phyloP scores from a whole-genome alignment of 2,113 vertebrate species.

The Meles meles region DNA sequence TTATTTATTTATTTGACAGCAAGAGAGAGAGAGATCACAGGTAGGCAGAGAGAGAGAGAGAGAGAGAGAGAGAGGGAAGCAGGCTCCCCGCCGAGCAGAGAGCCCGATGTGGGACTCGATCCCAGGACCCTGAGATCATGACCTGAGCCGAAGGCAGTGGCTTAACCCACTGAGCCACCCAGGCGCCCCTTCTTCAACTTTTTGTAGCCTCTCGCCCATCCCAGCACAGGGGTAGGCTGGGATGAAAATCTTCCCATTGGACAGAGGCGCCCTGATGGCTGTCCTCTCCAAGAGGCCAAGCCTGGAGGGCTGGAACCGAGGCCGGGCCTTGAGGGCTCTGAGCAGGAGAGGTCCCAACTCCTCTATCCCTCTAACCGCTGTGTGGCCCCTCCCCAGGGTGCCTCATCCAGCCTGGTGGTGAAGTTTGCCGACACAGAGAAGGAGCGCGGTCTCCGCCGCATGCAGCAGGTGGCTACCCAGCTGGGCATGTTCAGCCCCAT shows the following conservation, averaged over 20 bases:
- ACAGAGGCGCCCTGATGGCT: not conserved
- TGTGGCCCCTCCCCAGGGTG: conserved; percentile 82
- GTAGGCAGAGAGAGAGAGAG: no score
- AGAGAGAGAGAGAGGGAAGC: no score
- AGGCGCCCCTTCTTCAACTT: not conserved
- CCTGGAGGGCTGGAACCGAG: not conserved
- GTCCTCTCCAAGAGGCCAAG: not conserved
- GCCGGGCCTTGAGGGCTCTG: not conserved
- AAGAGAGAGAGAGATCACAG: no score
- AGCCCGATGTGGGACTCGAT: no score
- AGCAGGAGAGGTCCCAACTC: not conserved
- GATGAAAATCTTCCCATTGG: not conserved
- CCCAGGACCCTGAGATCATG: no score
- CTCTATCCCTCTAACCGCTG: not conserved
- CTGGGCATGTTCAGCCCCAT: conserved; percentile 96
- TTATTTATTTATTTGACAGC: no score
- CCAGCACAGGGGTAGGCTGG: not conserved
- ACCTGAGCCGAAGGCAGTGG: no score
- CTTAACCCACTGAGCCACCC: no score
- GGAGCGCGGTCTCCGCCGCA: conserved; percentile 92
- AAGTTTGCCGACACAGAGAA: conserved; percentile 98
- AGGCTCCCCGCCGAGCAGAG: no score
- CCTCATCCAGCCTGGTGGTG: conserved; percentile 96
- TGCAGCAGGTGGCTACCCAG: conserved; percentile 97
- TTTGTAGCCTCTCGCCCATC: not conserved